A percentile compares a stretch with the other conserved stretches of the same genome.
Conservation (phyloP, 2,888 invertebrate species). For the Drosophila nr. fundita region DNA sequence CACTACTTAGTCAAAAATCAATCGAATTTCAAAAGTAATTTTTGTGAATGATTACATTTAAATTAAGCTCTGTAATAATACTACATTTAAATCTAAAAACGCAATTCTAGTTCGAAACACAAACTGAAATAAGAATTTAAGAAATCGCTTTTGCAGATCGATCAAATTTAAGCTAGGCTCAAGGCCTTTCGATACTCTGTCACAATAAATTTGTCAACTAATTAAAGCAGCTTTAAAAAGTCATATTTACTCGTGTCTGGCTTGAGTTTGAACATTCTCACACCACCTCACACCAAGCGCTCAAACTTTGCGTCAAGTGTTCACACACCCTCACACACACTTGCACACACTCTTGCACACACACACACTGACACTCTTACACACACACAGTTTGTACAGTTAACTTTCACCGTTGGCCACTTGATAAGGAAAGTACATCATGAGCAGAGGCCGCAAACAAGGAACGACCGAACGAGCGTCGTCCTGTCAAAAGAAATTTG, state of each 20-base stretch:
- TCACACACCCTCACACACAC: neutral
- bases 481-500: constrained; percentile 60
- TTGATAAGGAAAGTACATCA: constrained; percentile 47
- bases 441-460: constrained; percentile 42
- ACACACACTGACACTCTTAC: neutral
- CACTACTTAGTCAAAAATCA: neutral
- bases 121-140: fast-evolving
- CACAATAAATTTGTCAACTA: neutral
- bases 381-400: constrained; percentile 2
- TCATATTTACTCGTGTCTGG: neutral
- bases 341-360: neutral
- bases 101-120: neutral
- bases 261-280: neutral
- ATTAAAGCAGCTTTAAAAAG: neutral
- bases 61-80: neutral
- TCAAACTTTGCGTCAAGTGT: constrained; percentile 29
- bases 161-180: neutral
- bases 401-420: constrained; percentile 48
- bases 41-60: neutral
- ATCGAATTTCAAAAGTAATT: neutral
- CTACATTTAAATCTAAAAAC: neutral
- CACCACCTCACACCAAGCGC: neutral
- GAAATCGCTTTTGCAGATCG: neutral
- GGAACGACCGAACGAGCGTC: neutral
- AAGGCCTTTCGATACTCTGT: neutral